Evolutionary conservation across 64 coral and sea anemone species (phyloP).

Genomic region (Montipora cactus): DNA sequence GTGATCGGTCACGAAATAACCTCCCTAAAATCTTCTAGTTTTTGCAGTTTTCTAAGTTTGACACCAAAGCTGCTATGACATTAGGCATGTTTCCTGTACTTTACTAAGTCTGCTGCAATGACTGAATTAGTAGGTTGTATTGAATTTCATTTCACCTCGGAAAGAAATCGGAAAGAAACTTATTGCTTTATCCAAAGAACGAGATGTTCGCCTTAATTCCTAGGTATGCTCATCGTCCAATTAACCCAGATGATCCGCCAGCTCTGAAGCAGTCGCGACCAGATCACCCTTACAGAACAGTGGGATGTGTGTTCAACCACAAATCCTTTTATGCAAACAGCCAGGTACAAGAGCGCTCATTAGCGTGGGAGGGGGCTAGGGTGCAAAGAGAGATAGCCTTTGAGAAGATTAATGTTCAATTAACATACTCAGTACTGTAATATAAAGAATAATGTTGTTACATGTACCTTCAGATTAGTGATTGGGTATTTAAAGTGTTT

Average conservation of each 20-base stretch:
- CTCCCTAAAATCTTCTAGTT: too few species aligned
- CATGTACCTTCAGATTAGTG: too few species aligned
- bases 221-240: constrained; percentile 88
- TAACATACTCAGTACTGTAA: too few species aligned
- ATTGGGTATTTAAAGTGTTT: too few species aligned
- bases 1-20: too few species aligned
- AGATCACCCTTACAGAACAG: constrained; percentile 90
- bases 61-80: too few species aligned
- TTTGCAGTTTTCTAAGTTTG: too few species aligned
- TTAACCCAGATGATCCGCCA: constrained; percentile 96
- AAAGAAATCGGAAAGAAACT: not conserved
- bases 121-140: not conserved
- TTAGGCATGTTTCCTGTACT: too few species aligned
- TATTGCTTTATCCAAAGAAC: not conserved
- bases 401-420: too few species aligned
- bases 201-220: not conserved
- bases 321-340: constrained; percentile 93
- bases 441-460: too few species aligned
- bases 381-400: too few species aligned
- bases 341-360: constrained; percentile 62
- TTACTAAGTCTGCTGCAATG: not conserved
- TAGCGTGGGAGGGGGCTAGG: too few species aligned
- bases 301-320: constrained; percentile 98
- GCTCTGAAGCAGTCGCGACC: constrained; percentile 76
- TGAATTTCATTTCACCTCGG: not conserved